Evolutionary conservation across 2,797 vertebrate species (phyloP), one percentile per base, ranked within the genome.

Genomic region (Hippopotamyrus pictus): DNA sequence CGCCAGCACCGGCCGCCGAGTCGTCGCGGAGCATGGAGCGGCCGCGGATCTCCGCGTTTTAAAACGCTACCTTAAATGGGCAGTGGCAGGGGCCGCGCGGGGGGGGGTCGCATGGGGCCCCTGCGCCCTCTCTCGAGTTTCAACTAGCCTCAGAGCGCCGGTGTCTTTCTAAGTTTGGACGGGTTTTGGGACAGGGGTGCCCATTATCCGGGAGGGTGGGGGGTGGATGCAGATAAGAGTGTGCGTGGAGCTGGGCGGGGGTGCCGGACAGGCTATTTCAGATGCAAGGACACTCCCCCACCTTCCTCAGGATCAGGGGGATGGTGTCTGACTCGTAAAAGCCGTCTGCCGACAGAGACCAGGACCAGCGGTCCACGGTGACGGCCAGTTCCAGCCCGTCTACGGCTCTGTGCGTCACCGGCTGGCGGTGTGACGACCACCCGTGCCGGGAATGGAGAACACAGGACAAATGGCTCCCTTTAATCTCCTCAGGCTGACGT

Each of bases 291-390:
- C 86, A 90, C 62, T 89, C 90, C 92, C 84, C 89, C 90, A 88
- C 48, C 82, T 87, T 85, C 91, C 89, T 90, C 73, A 90, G 91
- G 89, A 88, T 37, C 90, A 88, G 76, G 89, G 89, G 82, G 41
- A 88, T 73, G 87, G 25, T 84, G 82, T 91, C 89, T 89, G 79
- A 90, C 90, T 91, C 90, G 91, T 93, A 92, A 94, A 93, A 94
- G 92, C 90, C 88, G 29, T 87, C 86, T 90, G 59, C 88, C 9
- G 90, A 87, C 85, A 88, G 41, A 84, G 69, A 59, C 44, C 3
- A 7, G 79, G 87, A 69, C 88, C 88, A 86, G 82, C 82, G 69
- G 85, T 88, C 89, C 89, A 88, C 19, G 2, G 73, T 87, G 82
- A 88, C 89, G 33, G 59, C 79, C 88, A 22, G 92, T 87, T 91